Conservation (phyloP, 92 coral and sea anemone species). For the Muricea muricata region DNA sequence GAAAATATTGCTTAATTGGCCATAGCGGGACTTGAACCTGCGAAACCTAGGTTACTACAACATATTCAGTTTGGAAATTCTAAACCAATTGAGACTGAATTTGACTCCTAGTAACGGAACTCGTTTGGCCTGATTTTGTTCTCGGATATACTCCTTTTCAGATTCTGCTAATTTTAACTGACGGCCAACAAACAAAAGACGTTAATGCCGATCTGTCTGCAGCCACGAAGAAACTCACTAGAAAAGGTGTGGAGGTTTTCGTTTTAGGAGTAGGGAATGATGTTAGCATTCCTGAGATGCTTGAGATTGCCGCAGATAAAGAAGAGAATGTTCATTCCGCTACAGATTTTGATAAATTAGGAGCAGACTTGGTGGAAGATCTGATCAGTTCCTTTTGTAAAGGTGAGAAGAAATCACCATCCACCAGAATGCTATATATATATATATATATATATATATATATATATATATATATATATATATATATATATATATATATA, state of each 20-base stretch:
- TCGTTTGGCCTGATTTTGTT: too few relatives aligned
- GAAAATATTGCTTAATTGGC: too few relatives aligned
- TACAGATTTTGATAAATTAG: conserved; percentile 27
- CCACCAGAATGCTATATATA: too few relatives aligned
- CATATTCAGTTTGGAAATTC: too few relatives aligned
- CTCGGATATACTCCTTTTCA: neutral
- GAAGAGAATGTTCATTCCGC: conserved; percentile 30
- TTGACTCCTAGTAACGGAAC: too few relatives aligned
- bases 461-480: too few relatives aligned
- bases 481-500: too few relatives aligned
- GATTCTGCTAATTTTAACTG: conserved; percentile 59
- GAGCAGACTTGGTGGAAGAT: neutral
- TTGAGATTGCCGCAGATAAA: conserved; percentile 41
- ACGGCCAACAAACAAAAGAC: conserved; percentile 55
- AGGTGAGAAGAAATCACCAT: conserved; percentile 17
- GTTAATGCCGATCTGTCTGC: conserved; percentile 27
- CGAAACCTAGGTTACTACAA: too few relatives aligned
- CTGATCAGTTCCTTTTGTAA: conserved; percentile 28
- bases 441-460: too few relatives aligned
- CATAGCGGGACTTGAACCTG: too few relatives aligned
- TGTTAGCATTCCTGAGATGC: conserved; percentile 30
- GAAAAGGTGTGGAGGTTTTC: conserved; percentile 43
- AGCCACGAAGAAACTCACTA: conserved; percentile 8
- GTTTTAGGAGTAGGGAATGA: conserved; percentile 36
- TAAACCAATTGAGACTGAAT: too few relatives aligned